Conservation (phyloP, 2,113 vertebrate genomes). For the Glaucomys volans region DNA sequence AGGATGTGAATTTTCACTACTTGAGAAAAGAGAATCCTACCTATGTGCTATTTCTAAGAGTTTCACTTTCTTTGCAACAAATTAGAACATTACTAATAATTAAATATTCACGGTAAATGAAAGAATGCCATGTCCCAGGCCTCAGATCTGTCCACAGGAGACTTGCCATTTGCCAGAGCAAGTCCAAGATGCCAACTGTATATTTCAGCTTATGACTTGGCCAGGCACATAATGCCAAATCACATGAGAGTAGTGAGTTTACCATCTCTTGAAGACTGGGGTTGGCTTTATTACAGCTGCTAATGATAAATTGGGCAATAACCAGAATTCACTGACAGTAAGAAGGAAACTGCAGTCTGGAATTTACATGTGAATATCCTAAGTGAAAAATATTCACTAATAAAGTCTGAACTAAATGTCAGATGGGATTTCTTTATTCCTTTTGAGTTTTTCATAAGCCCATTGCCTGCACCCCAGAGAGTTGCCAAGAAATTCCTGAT, state of each 20-base stretch:
- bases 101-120: conserved; percentile 32
- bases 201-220: conserved; percentile 25
- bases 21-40: neutral
- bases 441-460: conserved; percentile 52
- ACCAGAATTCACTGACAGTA: conserved; percentile 46
- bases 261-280: neutral
- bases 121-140: neutral
- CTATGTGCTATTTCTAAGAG: neutral
- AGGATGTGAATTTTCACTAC: neutral
- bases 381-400: conserved; percentile 61
- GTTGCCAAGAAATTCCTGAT: conserved; percentile 47
- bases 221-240: neutral
- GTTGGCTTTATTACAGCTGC: conserved; percentile 46
- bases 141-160: neutral
- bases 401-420: conserved; percentile 65
- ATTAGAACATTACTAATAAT: neutral
- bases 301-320: conserved; percentile 66
- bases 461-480: neutral
- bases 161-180: conserved; percentile 9
- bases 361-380: conserved; percentile 59
- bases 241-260: conserved; percentile 20
- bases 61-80: conserved; percentile 12
- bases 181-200: conserved; percentile 11
- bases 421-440: conserved; percentile 64
- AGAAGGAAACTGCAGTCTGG: conserved; percentile 35